phyloP scores from a whole-genome alignment of 2,797 vertebrate genomes.

The Thunnus albacares region DNA sequence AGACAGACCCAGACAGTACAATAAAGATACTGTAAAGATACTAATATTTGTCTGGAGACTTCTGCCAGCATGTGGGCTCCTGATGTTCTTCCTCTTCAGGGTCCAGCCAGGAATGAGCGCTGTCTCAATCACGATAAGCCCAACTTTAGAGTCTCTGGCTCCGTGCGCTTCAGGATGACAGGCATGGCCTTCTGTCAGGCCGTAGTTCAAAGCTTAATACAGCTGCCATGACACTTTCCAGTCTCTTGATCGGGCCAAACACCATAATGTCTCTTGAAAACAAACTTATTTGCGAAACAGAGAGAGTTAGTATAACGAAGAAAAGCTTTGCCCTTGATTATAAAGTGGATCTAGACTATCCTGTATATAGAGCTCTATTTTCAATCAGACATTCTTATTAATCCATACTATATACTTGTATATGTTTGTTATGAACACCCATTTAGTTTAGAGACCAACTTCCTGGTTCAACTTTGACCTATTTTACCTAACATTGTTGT shows the following conservation, averaged over 20 bases:
- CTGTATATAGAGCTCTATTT: neutral
- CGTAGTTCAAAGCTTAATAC: constrained; percentile 28
- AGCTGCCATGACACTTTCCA: constrained; percentile 8
- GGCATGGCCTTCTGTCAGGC: constrained; percentile 1
- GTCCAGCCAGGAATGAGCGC: constrained; percentile 49
- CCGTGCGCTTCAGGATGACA: constrained; percentile 3
- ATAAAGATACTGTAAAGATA: constrained; percentile 43
- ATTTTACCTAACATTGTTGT: neutral
- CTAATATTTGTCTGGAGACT: constrained; percentile 68
- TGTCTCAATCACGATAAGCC: constrained; percentile 19
- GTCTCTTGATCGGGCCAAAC: neutral
- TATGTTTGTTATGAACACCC: neutral
- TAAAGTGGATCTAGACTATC: neutral
- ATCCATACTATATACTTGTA: neutral
- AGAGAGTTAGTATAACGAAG: neutral
- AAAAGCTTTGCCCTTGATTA: neutral
- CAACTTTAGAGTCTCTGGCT: constrained; percentile 6
- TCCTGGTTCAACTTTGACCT: neutral
- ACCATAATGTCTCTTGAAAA: neutral
- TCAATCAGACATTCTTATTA: neutral
- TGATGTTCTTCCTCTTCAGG: constrained; percentile 59
- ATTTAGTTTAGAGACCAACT: neutral
- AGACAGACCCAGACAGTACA: constrained; percentile 41
- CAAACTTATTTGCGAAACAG: neutral
- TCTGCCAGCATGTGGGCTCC: constrained; percentile 67